phyloP scores from a whole-genome alignment of 2,113 vertebrate genomes.

The Pseudorasbora parva region DNA sequence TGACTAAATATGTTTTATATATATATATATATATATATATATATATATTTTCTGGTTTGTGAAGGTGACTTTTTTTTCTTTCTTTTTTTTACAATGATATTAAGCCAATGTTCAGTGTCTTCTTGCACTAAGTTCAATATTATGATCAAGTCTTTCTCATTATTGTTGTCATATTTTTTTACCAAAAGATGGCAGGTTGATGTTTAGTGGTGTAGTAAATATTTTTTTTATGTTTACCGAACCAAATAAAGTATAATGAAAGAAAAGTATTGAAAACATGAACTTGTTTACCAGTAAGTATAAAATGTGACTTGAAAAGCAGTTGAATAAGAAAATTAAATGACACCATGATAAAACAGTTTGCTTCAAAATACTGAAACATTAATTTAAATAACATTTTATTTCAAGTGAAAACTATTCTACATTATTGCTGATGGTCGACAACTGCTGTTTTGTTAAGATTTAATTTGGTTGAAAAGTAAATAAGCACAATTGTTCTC shows the following conservation, averaged over 20 bases:
- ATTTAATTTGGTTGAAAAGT: slow-evolving; percentile 17
- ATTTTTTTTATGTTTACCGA: not conserved
- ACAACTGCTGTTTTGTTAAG: slow-evolving; percentile 10
- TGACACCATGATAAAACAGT: not conserved
- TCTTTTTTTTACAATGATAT: too few species aligned
- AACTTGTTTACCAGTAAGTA: not conserved
- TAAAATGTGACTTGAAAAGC: not conserved
- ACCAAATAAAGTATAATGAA: not conserved
- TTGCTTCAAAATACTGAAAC: not conserved
- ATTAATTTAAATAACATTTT: not conserved
- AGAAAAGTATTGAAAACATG: not conserved
- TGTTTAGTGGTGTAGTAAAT: not conserved
- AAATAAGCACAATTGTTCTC: slow-evolving; percentile 38
- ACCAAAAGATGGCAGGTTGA: too few species aligned
- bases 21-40: too few species aligned
- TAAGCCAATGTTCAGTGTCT: too few species aligned
- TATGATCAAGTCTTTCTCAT: too few species aligned
- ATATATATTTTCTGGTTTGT: too few species aligned
- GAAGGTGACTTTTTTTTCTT: too few species aligned
- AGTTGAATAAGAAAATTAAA: not conserved
- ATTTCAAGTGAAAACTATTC: too few species aligned
- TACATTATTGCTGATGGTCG: not conserved
- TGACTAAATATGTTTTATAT: too few species aligned
- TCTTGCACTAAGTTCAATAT: too few species aligned
- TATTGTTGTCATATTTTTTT: too few species aligned